These are phyloP conservation scores for Macropodus opercularis DNA, from an alignment of 2,797 vertebrate species.

Conservation along the genomic window DNA sequence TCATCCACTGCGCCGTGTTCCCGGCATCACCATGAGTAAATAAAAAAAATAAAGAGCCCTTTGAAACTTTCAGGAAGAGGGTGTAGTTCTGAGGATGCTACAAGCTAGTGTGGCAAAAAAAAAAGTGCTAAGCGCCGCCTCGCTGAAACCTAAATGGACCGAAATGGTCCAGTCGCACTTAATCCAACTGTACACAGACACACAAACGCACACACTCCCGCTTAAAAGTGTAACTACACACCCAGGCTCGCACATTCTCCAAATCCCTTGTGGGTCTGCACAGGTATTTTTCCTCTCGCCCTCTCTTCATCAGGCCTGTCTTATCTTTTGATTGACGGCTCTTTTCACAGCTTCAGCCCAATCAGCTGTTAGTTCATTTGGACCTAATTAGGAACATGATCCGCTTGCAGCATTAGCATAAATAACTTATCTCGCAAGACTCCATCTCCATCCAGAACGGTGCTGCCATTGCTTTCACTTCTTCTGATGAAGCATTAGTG, in stretches of 20 bases:
- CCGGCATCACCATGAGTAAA: constrained; percentile 16
- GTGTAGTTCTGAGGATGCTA: constrained; percentile 1
- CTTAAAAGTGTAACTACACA: too few relatives aligned
- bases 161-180: constrained; percentile 49
- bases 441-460: constrained; percentile 47
- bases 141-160: constrained; percentile 60
- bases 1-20: constrained; percentile 1
- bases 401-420: constrained; percentile 64
- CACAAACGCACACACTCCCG: not conserved
- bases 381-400: constrained; percentile 67
- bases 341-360: constrained; percentile 56
- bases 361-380: constrained; percentile 73
- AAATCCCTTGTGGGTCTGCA: not conserved
- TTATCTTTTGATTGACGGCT: constrained; percentile 58
- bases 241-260: too few relatives aligned
- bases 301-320: constrained; percentile 19
- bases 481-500: constrained; percentile 49
- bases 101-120: constrained; percentile 44
- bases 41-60: constrained; percentile 32
- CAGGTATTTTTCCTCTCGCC: constrained; percentile 28
- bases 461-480: constrained; percentile 43
- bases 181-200: constrained; percentile 11
- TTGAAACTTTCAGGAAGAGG: constrained; percentile 16
- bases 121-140: constrained; percentile 59
- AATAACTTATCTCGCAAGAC: constrained; percentile 58